Base-by-base conservation (phyloP, 2,888 invertebrate species). In the Cosmia trapezina region DNA sequence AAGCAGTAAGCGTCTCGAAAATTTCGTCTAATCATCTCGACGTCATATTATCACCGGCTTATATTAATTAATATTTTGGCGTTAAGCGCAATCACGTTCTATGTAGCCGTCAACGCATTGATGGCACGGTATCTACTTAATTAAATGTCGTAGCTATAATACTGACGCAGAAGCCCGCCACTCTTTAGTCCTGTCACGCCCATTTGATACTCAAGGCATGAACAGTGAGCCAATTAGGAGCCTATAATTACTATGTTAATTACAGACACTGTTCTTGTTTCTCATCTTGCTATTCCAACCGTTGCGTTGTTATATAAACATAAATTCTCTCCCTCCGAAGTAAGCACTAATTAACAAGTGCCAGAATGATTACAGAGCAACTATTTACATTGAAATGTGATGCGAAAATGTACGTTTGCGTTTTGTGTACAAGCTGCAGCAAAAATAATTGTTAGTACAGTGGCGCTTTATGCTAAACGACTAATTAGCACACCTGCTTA, bases 181-280 rank as follows among this genome's bases (percentile, higher is more conserved):
- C 90, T 89, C 86, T 89, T 83, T 80, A 91, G 91, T 90, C 91
- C 90, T 89, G 91, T 93, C 94, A 93, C 92, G 92, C 90, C 88
- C 92, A 92, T 93, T 94, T 94, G 93, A 93, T 93, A 94, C 93
- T 94, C 93, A 91, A 93, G 92, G 91, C 95, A 94, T 93, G 94
- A 94, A 93, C 93, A 92, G 92, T 91, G 91, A 92, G 92, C 93
- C 94, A 95, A 95, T 95, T 95, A 95, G 93, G 93, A 93, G 94
- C 92, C 94, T 95, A 94, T 95, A 95, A 95, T 95, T 94, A 94
- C 94, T 91, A 94, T 94, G 95, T 94, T 95, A 95, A 95, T 95
- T 95, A 94, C 94, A 94, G 93, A 91, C 93, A 91, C 87, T 89
- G 93, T 91, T 93, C 94, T 91, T 93, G 94, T 93, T 93, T 93